Evolutionary conservation across 2,888 invertebrate species (phyloP), one percentile per base, ranked within the genome.

Genomic region (Acrobasis repandana): DNA sequence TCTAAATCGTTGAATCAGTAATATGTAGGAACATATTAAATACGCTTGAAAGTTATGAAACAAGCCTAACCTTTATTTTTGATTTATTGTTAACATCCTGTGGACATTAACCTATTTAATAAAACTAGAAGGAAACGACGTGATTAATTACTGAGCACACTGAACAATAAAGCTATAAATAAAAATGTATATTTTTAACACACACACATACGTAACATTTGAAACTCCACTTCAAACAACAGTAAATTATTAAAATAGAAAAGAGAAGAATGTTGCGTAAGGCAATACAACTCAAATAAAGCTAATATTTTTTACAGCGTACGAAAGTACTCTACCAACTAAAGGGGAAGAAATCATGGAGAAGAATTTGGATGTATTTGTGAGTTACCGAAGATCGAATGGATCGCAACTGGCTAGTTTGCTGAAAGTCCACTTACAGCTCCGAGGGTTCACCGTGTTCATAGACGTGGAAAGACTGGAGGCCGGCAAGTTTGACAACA

Each of bases 401-500:
- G 99, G 99, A 60, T 99, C 98, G 4, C 99, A 99, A 86, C 89
- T 99, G 76, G 99, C 99, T 67, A 97, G 97, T 93, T 93, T 98
- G 74, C 93, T 99, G 68, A 99, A 99, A 92, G 99, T 99, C 43
- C 99, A 99, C 80, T 94, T 99, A 57, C 98, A 99, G 86, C 92
- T 99, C 64, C 93, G 98, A 75, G 98, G 98, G 1, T 99, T 98
- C 88, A 96, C 97, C 33, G 99, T 99, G 33, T 99, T 99, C 86
- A 98, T 99, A 70, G 99, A 99, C 80, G 99, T 99, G 61, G 99
- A 99, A 86, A 94, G 98, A 72, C 92, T 99, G 65, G 98, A 99
- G 86, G 99, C 99, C 33, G 99, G 99, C 49, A 99, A 99, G 92
- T 99, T 99, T 87, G 99, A 99, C 86, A 99, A 99, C 82, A 98